Conservation (phyloP, 92 coral and sea anemone genomes). For the Zoanthus sansibaricus region DNA sequence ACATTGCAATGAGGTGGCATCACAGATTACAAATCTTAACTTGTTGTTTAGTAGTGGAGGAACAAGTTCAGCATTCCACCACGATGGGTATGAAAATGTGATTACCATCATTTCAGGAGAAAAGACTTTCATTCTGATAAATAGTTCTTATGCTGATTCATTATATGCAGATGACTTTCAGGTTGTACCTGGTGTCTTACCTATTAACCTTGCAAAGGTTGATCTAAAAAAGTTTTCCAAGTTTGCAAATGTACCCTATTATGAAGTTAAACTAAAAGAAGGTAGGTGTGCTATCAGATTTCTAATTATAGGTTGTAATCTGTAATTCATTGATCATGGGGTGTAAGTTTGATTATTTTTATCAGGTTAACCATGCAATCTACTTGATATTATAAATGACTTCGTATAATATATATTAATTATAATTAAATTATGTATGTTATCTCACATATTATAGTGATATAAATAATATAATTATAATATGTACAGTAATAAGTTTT, state of each 20-base stretch:
- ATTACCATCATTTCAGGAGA: constrained; percentile 84
- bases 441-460: no score
- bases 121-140: constrained; percentile 75
- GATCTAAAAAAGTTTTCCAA: constrained; percentile 78
- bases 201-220: constrained; percentile 82
- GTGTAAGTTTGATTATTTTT: no score
- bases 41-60: constrained; percentile 84
- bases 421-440: no score
- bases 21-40: constrained; percentile 68
- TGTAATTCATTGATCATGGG: not conserved
- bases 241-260: constrained; percentile 78
- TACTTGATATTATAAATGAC: no score
- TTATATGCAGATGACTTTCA: constrained; percentile 81
- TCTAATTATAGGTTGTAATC: not conserved
- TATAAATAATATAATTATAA: no score
- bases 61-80: constrained; percentile 92
- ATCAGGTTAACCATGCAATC: no score
- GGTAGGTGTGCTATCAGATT: constrained; percentile 56
- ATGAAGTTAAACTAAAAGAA: constrained; percentile 75
- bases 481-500: no score
- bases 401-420: no score
- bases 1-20: constrained; percentile 79
- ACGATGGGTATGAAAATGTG: constrained; percentile 95
- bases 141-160: constrained; percentile 73
- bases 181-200: constrained; percentile 82